Conservation (phyloP, 2,113 vertebrate genomes). For the Tricholaema leucomelas region DNA sequence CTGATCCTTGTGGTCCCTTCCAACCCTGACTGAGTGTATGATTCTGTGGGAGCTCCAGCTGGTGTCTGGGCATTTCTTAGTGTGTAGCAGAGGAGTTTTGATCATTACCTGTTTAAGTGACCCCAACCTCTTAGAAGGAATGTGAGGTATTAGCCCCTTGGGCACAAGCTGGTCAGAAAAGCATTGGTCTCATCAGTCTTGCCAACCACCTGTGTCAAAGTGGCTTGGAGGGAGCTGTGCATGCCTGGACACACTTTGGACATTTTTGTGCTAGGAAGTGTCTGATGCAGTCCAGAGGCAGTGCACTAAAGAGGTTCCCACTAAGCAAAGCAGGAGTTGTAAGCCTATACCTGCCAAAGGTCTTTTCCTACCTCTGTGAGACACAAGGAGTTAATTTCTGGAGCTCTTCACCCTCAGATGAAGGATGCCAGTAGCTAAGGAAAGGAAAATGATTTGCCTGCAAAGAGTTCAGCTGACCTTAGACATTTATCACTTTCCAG, state of each 20-base stretch:
- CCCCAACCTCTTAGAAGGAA: background rate
- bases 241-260: slow-evolving; percentile 48
- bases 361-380: background rate
- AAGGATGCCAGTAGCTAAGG: slow-evolving; percentile 33
- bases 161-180: slow-evolving; percentile 27
- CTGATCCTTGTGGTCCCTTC: no score
- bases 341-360: background rate
- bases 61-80: background rate
- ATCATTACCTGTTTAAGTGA: background rate
- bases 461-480: slow-evolving; percentile 56
- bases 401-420: background rate
- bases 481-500: slow-evolving; percentile 56
- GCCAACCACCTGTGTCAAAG: background rate
- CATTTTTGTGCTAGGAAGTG: slow-evolving; percentile 44
- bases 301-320: background rate
- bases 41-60: background rate
- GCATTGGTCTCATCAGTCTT: slow-evolving; percentile 10
- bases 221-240: background rate
- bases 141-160: slow-evolving; percentile 58
- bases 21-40: no score
- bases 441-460: slow-evolving; percentile 43
- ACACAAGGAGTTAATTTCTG: slow-evolving; percentile 46
- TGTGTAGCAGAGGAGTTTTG: background rate
- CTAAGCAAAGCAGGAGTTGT: background rate
- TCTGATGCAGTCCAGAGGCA: background rate